A percentile compares a stretch with the other conserved stretches of the same genome.
These are phyloP conservation scores for Drosophila sproati DNA, from an alignment of 1,140 invertebrate genomes.

Conservation along the genomic window DNA sequence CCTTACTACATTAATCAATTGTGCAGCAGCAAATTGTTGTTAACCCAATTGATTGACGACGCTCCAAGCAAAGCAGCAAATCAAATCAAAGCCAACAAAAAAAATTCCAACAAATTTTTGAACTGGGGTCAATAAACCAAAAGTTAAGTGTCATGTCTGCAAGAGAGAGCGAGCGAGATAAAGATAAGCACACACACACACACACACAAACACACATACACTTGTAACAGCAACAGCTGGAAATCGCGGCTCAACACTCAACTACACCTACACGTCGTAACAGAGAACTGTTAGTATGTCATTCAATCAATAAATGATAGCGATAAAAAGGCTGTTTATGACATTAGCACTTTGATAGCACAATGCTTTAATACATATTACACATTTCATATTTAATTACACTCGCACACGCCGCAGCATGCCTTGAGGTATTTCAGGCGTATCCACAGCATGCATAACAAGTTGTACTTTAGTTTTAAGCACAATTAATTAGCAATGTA, in stretches of 20 bases:
- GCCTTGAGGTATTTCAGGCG: constrained; percentile 30
- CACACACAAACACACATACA: background rate
- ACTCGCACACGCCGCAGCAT: constrained; percentile 9
- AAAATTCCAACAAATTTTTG: constrained; percentile 27
- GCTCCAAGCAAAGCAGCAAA: constrained; percentile 46
- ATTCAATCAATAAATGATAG: constrained; percentile 21
- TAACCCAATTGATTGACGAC: constrained; percentile 64
- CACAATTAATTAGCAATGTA: constrained; percentile 14
- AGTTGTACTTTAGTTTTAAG: constrained; percentile 24
- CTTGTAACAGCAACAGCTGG: constrained; percentile 11
- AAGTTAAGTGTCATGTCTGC: constrained; percentile 33
- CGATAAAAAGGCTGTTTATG: constrained; percentile 20
- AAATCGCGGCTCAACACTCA: background rate
- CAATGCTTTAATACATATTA: constrained; percentile 16
- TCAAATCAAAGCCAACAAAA: constrained; percentile 28
- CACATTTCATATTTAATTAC: constrained; percentile 20
- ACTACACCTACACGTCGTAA: constrained; percentile 11
- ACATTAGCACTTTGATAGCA: constrained; percentile 6
- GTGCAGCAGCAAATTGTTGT: constrained; percentile 58
- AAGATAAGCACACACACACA: constrained; percentile 8
- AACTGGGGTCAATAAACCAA: constrained; percentile 62
- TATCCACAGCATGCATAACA: constrained; percentile 7
- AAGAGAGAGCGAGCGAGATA: constrained; percentile 19
- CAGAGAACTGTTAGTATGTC: background rate
- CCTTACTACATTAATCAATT: constrained; percentile 72